Conservation (phyloP, 53 echinoderm and acorn worm species). For the Echinometra lucunter region DNA sequence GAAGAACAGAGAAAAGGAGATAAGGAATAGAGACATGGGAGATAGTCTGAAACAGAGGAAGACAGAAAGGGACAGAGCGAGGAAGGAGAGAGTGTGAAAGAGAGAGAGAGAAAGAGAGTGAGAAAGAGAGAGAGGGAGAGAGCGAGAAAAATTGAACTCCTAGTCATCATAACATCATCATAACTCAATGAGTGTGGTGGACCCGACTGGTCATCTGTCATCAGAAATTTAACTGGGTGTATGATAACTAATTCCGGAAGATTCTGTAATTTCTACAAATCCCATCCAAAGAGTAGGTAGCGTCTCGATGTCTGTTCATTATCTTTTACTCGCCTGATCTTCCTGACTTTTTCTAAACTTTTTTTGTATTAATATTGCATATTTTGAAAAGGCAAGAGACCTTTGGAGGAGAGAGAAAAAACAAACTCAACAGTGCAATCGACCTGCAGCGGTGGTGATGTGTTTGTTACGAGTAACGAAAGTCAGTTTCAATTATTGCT, state of each 20-base stretch:
- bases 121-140: neutral
- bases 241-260: constrained; percentile 66
- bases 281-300: constrained; percentile 50
- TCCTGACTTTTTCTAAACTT: neutral
- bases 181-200: neutral
- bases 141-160: too few relatives aligned
- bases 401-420: neutral
- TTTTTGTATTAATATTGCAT: neutral
- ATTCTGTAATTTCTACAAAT: constrained; percentile 69
- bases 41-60: neutral
- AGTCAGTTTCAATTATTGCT: constrained; percentile 20
- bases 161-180: constrained; percentile 7
- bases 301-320: constrained; percentile 58
- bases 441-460: neutral
- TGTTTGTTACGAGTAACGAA: constrained; percentile 15
- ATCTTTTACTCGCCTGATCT: constrained; percentile 14
- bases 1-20: neutral
- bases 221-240: constrained; percentile 39
- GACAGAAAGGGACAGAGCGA: neutral
- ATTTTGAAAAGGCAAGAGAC: neutral
- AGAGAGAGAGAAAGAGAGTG: neutral
- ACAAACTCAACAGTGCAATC: neutral
- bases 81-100: neutral
- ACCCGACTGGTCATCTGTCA: constrained; percentile 56
- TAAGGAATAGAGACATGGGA: neutral